Evolutionary conservation across 2,888 invertebrate genomes (phyloP).

Genomic region (Lapara coniferarum): DNA sequence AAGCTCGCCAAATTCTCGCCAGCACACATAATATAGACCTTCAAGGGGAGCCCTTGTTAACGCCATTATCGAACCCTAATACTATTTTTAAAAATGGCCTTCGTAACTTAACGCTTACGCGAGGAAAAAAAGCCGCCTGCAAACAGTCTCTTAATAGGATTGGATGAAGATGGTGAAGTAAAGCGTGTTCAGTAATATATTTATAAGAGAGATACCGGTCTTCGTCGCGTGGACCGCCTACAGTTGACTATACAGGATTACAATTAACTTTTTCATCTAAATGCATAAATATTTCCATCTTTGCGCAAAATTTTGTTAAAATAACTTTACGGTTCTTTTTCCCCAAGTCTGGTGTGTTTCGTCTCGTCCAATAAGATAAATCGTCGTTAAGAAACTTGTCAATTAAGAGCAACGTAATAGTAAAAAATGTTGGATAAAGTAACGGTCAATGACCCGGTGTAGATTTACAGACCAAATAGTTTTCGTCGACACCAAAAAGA

Average conservation of each 20-base stretch:
- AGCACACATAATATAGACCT: slow-evolving; percentile 65
- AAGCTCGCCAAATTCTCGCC: slow-evolving; percentile 64
- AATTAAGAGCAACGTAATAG: slow-evolving; percentile 12
- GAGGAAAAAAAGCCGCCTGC: slow-evolving; percentile 58
- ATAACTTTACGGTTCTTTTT: neutral
- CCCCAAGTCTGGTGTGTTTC: slow-evolving; percentile 11
- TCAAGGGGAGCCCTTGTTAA: slow-evolving; percentile 65
- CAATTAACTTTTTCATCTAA: slow-evolving; percentile 52
- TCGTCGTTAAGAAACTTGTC: slow-evolving; percentile 19
- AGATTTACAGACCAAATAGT: neutral
- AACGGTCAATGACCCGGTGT: slow-evolving; percentile 18
- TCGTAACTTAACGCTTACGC: slow-evolving; percentile 69
- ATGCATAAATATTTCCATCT: slow-evolving; percentile 13
- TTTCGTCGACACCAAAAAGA: neutral
- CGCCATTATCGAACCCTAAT: slow-evolving; percentile 78
- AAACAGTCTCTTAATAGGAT: slow-evolving; percentile 76
- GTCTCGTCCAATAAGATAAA: neutral
- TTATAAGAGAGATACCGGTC: slow-evolving; percentile 72
- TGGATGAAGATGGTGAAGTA: slow-evolving; percentile 80
- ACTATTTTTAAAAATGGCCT: slow-evolving; percentile 77
- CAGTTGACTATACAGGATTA: slow-evolving; percentile 69
- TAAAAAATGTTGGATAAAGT: slow-evolving; percentile 18
- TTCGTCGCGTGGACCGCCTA: slow-evolving; percentile 66
- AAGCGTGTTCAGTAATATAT: slow-evolving; percentile 81
- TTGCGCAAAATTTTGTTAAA: slow-evolving; percentile 3